Percentiles rank a stretch among this genome's conserved stretches.
These are phyloP conservation scores for Aramus guarauna DNA, from an alignment of 2,113 vertebrate species.

Conservation along the genomic window DNA sequence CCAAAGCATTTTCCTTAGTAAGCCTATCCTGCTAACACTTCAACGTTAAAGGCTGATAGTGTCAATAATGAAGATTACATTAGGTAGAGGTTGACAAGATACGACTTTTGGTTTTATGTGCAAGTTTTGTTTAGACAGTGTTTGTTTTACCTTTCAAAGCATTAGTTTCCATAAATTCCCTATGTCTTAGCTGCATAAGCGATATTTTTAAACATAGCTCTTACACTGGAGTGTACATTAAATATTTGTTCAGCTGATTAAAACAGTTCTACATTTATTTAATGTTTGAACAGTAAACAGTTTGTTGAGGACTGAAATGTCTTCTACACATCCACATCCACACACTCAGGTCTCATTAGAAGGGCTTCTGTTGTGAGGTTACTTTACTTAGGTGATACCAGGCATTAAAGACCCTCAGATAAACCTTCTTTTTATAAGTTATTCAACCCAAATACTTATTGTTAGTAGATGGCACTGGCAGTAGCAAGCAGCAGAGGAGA, in stretches of 20 bases:
- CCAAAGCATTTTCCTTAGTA: slow-evolving; percentile 1
- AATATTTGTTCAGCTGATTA: slow-evolving; percentile 82
- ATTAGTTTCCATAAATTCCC: slow-evolving; percentile 69
- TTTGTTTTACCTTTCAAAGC: slow-evolving; percentile 70
- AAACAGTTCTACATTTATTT: slow-evolving; percentile 79
- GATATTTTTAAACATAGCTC: slow-evolving; percentile 70
- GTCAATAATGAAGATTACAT: not conserved
- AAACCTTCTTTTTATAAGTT: not conserved
- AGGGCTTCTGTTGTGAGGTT: slow-evolving; percentile 10
- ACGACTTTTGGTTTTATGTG: not conserved
- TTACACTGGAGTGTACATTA: slow-evolving; percentile 70
- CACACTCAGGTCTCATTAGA: slow-evolving; percentile 40
- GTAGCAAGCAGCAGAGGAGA: not conserved
- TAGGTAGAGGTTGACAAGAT: slow-evolving; percentile 25
- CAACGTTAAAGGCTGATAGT: not conserved
- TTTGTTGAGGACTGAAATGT: slow-evolving; percentile 73
- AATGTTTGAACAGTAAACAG: slow-evolving; percentile 80
- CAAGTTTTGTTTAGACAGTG: not conserved
- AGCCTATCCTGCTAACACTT: not conserved
- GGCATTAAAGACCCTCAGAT: not conserved
- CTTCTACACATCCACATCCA: slow-evolving; percentile 37
- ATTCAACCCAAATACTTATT: not conserved
- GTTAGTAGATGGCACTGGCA: not conserved
- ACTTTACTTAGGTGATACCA: not conserved
- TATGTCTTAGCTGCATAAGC: slow-evolving; percentile 48